Percentiles rank a stretch among this genome's conserved stretches.
Evolutionary conservation across 2,888 invertebrate species (phyloP).

Genomic region (Ptychoptera contaminata): DNA sequence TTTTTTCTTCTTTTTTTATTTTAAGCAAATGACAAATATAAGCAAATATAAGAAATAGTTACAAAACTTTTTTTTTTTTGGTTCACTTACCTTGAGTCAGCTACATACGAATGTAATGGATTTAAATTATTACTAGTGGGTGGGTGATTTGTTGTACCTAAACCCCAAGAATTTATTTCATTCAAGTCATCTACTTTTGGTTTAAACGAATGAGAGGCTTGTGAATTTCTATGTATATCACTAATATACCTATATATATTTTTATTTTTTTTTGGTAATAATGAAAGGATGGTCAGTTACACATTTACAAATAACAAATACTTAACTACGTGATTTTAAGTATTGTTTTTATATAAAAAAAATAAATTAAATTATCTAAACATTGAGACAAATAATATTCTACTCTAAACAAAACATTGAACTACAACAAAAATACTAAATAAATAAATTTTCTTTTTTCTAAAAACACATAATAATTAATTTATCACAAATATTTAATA

Average conservation of each 20-base stretch:
- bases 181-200: constrained; percentile 36
- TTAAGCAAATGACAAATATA: background rate
- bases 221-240: constrained; percentile 43
- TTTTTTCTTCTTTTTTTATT: background rate
- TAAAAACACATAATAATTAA: background rate
- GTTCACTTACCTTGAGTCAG: constrained; percentile 21
- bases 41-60: background rate
- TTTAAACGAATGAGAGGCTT: constrained; percentile 34
- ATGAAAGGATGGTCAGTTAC: background rate
- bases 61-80: background rate
- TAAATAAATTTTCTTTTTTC: too few relatives aligned
- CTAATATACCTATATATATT: constrained; percentile 39
- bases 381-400: too few relatives aligned
- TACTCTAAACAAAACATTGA: too few relatives aligned
- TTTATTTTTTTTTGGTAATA: background rate
- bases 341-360: background rate
- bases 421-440: too few relatives aligned
- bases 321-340: background rate
- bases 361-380: too few relatives aligned
- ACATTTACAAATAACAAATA: background rate
- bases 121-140: constrained; percentile 24
- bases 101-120: constrained; percentile 22
- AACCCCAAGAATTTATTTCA: constrained; percentile 47
- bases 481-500: background rate
- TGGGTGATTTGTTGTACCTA: constrained; percentile 32